These are phyloP conservation scores for Gonioctena quinquepunctata DNA, from an alignment of 1,140 invertebrate genomes.

Conservation along the genomic window DNA sequence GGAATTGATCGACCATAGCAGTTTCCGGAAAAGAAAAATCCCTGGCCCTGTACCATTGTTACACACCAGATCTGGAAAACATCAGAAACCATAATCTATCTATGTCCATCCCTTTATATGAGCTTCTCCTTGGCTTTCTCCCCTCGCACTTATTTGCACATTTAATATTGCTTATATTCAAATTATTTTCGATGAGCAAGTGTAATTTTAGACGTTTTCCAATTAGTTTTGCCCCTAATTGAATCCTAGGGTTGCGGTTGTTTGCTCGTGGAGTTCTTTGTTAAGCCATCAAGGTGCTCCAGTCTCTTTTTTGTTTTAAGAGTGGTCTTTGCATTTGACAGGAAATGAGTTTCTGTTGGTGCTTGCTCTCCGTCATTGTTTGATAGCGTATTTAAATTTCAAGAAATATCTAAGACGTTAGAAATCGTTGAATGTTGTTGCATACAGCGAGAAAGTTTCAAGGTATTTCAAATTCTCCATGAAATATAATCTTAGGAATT, in stretches of 20 bases:
- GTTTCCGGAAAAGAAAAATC: too few species aligned
- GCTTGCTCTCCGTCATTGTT: neutral
- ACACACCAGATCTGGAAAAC: too few species aligned
- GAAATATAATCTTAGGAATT: too few species aligned
- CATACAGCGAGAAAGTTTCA: too few species aligned
- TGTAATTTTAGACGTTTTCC: conserved; percentile 35
- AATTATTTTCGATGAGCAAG: conserved; percentile 46
- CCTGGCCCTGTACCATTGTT: too few species aligned
- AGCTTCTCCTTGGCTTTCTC: neutral
- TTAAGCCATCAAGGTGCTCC: neutral
- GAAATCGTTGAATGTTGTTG: too few species aligned
- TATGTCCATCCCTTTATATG: neutral
- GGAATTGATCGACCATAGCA: too few species aligned
- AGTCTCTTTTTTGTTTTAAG: neutral
- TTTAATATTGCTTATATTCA: conserved; percentile 54
- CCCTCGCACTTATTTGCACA: conserved; percentile 42
- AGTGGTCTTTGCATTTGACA: neutral
- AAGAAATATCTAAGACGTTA: too few species aligned
- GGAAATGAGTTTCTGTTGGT: neutral
- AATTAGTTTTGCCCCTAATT: conserved; percentile 50
- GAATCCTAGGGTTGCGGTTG: conserved; percentile 31
- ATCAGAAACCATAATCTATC: neutral
- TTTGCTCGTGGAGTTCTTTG: neutral
- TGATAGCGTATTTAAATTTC: too few species aligned
- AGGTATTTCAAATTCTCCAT: too few species aligned